Evolutionary conservation across 2,113 vertebrate species (phyloP), one percentile per base, ranked within the genome.

Genomic region (Melanerpes formicivorus): DNA sequence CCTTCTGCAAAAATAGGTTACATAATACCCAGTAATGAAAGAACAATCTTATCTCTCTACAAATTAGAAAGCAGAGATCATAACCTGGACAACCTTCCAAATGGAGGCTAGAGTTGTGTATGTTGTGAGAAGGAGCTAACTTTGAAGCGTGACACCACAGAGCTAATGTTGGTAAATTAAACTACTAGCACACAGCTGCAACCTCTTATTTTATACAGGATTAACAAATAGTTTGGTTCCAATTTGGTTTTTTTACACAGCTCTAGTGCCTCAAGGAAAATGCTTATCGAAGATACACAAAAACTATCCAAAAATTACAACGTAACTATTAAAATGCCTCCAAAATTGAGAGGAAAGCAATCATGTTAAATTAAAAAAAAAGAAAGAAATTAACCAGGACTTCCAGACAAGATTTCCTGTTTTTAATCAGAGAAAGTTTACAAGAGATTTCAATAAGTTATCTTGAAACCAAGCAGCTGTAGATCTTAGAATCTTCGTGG

Each of bases 1-100:
- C 97, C 97, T 97, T 98, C 92, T 98, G 97, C 97, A 98, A 98
- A 98, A 98, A 98, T 98, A 98, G 98, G 97, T 98, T 98, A 98
- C 97, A 97, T 97, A 98, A 98, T 98, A 98, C 97, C 97, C 97
- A 93, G 96, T 97, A 98, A 98, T 95, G 96, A 97, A 97, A 97
- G 94, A 95, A 97, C 97, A 96, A 96, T 97, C 94, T 90, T 95
- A 96, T 95, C 95, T 97, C 93, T 97, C 97, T 98, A 98, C 96
- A 97, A 96, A 95, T 96, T 93, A 95, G 94, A 97, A 96, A 96
- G 97, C 96, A 97, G 95, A 96, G 95, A 88, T n/a, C 91, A 90
- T 40, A 97, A 95, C 92, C 93, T 93, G 70, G 87, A 93, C 95
- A 97, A 96, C 97, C 97, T 98, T 96, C 96, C 63, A 95, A 96